Evolutionary conservation across 1,140 invertebrate genomes (phyloP), one percentile per base, ranked within the genome.

Genomic region (Drosophila sproati): DNA sequence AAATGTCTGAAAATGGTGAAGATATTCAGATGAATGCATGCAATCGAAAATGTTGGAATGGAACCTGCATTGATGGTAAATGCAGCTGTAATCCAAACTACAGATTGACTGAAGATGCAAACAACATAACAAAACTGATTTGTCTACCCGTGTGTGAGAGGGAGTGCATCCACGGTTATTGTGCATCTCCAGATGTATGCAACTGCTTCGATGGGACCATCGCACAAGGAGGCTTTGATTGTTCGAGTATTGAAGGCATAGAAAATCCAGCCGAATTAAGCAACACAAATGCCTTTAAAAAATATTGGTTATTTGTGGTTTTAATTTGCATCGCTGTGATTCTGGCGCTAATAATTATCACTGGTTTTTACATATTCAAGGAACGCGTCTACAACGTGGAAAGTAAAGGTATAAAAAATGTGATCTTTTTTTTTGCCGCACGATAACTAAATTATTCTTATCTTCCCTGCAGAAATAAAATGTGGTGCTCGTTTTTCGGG

Each of bases 401-500:
- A n/a, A n/a, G 45, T 4, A 82, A 72, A 32, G 83, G 83, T 88
- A 28, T 28, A 0, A 2, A 35, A 8, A 20, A 29, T 29, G 12
- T 31, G 20, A 20, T 20, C 20, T 20, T 20, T 20, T 20, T 20
- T 20, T 37, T 31, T 8, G n/a, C 7, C 29, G 3, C 2, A 20
- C 12, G 2, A 57, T 32, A 1, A 43, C 1, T 57, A 29, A n/a
- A 20, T 3, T 3, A 6, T 10, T 6, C 29, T 31, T 6, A 59
- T 4, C 51, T 29, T 28, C 1, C 54, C 74, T 73, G 0, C 64
- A 87, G 83, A 87, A 52, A 48, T 68, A 29, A 43, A 68, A 20
- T 80, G 73, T 51, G 83, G 80, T 4, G 83, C 77, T 28, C 62
- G 82, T 35, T 87, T 69, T 32, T 74, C 62, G 4, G 52, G 73